These are phyloP conservation scores for Drosophila recens DNA, from an alignment of 2,888 invertebrate species.

Conservation along the genomic window DNA sequence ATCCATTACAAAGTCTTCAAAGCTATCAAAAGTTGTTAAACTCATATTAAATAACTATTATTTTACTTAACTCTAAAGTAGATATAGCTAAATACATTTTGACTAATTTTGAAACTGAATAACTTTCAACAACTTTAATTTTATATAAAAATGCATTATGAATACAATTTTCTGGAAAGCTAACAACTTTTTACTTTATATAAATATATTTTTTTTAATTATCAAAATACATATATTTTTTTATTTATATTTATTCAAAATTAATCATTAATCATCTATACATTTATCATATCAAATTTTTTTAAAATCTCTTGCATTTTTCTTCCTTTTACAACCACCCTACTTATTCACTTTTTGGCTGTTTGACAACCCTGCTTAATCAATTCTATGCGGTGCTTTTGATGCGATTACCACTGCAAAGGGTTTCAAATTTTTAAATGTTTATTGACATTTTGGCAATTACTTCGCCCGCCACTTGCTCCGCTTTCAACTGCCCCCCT, in stretches of 20 bases:
- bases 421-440: constrained; percentile 49
- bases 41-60: neutral
- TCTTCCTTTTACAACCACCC: neutral
- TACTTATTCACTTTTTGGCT: constrained; percentile 2
- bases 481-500: neutral
- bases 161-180: too few species aligned
- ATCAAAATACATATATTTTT: too few species aligned
- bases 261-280: constrained; percentile 1
- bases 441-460: constrained; percentile 67
- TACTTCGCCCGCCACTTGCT: constrained; percentile 42
- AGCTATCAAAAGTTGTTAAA: neutral
- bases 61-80: neutral
- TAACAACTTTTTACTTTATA: neutral
- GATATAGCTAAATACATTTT: neutral
- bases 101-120: neutral
- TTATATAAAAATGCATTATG: too few species aligned
- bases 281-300: neutral
- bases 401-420: constrained; percentile 30
- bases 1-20: neutral
- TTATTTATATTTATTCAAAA: too few species aligned
- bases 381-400: constrained; percentile 61
- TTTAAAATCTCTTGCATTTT: neutral
- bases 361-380: constrained; percentile 64
- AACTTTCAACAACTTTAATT: neutral
- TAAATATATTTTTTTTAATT: neutral